phyloP scores from a whole-genome alignment of 2,797 vertebrate species.

The Gymnopithys bicolor region DNA sequence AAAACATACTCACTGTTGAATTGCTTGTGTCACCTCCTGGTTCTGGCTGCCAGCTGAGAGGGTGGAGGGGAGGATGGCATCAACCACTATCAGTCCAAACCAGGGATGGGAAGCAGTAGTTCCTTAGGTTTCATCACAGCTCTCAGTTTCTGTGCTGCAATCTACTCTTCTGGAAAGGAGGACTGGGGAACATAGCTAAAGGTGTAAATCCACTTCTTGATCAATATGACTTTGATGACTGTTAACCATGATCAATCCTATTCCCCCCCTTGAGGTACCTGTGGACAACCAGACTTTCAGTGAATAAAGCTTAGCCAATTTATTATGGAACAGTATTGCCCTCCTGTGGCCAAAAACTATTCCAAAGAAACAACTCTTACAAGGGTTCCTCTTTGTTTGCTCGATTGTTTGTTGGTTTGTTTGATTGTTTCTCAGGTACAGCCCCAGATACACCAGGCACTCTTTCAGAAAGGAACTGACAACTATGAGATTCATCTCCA shows the following conservation, averaged over 20 bases:
- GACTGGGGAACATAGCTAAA: neutral
- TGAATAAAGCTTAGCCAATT: neutral
- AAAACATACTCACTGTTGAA: neutral
- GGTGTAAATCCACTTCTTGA: neutral
- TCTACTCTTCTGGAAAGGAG: neutral
- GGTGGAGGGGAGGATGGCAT: neutral
- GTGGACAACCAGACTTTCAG: neutral
- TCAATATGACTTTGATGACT: constrained; percentile 7
- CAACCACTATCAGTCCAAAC: neutral
- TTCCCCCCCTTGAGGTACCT: neutral
- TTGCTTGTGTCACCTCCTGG: neutral
- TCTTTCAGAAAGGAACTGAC: neutral
- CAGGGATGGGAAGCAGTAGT: neutral
- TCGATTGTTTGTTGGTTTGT: neutral
- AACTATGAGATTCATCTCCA: neutral
- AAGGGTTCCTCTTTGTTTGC: neutral
- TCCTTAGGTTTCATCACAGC: neutral
- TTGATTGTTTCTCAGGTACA: neutral
- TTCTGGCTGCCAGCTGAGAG: neutral
- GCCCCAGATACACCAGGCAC: neutral
- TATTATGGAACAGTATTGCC: constrained; percentile 63
- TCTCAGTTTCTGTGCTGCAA: neutral
- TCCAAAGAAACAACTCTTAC: neutral
- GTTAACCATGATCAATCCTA: neutral
- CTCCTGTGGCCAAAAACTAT: constrained; percentile 53